Evolutionary conservation across 2,888 invertebrate genomes (phyloP).

Genomic region (Latrodectus elegans): DNA sequence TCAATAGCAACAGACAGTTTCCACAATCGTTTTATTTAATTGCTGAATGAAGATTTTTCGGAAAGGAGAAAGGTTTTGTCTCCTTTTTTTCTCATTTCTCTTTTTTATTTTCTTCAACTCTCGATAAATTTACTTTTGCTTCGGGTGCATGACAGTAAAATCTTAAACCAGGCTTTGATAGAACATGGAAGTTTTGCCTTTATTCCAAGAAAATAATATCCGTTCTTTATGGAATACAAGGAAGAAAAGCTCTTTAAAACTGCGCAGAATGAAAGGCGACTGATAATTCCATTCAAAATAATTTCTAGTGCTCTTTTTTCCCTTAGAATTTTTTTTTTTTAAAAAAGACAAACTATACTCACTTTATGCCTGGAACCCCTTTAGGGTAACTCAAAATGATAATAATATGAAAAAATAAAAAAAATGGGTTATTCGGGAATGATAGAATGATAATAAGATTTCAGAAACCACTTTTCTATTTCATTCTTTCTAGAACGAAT

Average conservation of each 20-base stretch:
- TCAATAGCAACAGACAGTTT: constrained; percentile 7
- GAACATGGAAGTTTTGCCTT: neutral
- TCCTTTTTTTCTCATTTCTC: neutral
- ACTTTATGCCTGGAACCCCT: constrained; percentile 19
- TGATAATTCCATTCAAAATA: constrained; percentile 27
- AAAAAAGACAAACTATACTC: constrained; percentile 13
- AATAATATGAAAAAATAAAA: constrained; percentile 6
- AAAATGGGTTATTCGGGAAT: constrained; percentile 43
- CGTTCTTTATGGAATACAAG: neutral
- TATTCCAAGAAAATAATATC: neutral
- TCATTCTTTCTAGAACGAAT: neutral
- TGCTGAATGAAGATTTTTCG: constrained; percentile 14
- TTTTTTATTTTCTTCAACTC: neutral
- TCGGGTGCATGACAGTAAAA: neutral
- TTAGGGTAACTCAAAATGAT: constrained; percentile 17
- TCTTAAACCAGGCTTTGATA: neutral
- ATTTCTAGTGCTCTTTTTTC: neutral
- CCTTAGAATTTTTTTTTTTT: neutral
- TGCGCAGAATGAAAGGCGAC: neutral
- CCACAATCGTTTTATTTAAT: constrained; percentile 23
- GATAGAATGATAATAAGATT: constrained; percentile 55
- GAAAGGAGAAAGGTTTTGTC: too few relatives aligned
- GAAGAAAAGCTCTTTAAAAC: constrained; percentile 8
- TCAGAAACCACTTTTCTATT: constrained; percentile 19
- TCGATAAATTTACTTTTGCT: constrained; percentile 8